Percentiles rank a stretch among this genome's conserved stretches.
Conservation (phyloP, 92 coral and sea anemone genomes). For the Zoanthus sociatus region DNA sequence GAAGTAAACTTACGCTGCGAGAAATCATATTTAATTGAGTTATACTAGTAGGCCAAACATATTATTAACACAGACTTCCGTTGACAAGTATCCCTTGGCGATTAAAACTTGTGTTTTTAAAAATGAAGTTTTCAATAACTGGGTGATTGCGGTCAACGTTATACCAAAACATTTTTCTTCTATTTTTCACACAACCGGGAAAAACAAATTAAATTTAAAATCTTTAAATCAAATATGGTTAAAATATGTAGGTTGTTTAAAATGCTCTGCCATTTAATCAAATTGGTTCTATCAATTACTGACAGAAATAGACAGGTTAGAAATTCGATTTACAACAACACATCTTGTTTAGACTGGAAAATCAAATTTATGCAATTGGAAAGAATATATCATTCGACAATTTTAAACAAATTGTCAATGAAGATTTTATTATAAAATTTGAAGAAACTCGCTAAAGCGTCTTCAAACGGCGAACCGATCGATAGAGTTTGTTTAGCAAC, state of each 20-base stretch:
- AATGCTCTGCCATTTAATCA: not conserved
- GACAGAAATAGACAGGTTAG: too few relatives aligned
- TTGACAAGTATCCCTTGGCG: not conserved
- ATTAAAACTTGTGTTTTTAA: slow-evolving; percentile 5
- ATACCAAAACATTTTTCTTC: not conserved
- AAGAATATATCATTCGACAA: too few relatives aligned
- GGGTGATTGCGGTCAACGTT: not conserved
- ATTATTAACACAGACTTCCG: not conserved
- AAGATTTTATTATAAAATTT: not conserved
- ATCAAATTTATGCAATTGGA: not conserved
- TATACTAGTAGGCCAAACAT: not conserved
- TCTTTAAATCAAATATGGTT: not conserved
- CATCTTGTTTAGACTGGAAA: not conserved
- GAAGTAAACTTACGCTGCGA: not conserved
- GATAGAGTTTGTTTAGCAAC: not conserved
- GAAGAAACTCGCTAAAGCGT: not conserved
- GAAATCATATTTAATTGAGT: not conserved
- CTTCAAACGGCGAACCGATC: not conserved
- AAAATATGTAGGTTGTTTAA: not conserved
- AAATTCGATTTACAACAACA: not conserved
- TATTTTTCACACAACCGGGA: not conserved
- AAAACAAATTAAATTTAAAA: not conserved
- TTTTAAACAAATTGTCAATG: too few relatives aligned
- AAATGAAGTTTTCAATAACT: slow-evolving; percentile 1
- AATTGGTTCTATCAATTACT: too few relatives aligned